phyloP scores from a whole-genome alignment of 2,113 vertebrate species.

The Rhea pennata region DNA sequence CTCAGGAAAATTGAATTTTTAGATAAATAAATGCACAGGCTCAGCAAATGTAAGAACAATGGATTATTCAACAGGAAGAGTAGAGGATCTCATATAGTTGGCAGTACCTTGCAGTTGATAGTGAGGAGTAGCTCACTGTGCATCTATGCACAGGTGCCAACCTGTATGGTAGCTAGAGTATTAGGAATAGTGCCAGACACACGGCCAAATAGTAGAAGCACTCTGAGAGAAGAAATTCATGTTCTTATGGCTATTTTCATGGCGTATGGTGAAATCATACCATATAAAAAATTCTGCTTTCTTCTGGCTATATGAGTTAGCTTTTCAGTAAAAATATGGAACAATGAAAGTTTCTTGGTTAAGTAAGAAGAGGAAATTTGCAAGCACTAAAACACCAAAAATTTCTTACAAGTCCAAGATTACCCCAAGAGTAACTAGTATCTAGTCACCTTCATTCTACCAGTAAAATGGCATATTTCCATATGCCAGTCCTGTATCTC shows the following conservation, averaged over 20 bases:
- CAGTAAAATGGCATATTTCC: neutral
- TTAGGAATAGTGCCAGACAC: neutral
- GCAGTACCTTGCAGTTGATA: neutral
- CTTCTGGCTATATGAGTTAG: neutral
- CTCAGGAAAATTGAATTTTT: neutral
- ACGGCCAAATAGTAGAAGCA: neutral
- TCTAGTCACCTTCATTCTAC: neutral
- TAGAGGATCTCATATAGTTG: neutral
- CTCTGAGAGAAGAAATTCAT: neutral
- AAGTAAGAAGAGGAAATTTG: neutral
- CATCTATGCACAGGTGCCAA: neutral
- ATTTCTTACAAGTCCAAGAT: neutral
- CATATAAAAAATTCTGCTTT: neutral
- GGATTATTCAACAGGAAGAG: neutral
- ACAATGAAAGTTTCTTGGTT: neutral
- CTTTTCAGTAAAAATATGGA: neutral
- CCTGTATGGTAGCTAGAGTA: no score
- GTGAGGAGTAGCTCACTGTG: neutral
- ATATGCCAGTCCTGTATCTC: neutral
- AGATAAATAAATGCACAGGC: neutral
- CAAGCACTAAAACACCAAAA: neutral
- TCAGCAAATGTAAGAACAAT: neutral
- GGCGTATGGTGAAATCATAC: neutral
- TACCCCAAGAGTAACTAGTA: neutral
- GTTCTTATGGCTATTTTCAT: neutral